A percentile compares a stretch with the other conserved stretches of the same genome.
Evolutionary conservation across 2,888 invertebrate species (phyloP).

Genomic region (Beris chalybata): DNA sequence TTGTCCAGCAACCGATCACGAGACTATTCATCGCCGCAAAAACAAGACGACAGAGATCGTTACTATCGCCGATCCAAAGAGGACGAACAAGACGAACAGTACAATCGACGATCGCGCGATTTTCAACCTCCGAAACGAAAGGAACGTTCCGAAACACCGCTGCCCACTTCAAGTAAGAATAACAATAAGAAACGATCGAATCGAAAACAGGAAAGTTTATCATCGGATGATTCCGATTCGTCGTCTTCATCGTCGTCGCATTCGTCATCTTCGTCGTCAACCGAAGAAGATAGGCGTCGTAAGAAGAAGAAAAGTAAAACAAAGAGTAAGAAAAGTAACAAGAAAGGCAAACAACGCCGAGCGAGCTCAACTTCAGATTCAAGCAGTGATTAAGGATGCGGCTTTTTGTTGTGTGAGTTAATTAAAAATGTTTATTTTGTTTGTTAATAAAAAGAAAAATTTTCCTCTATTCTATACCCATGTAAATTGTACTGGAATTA

Average conservation of each 20-base stretch:
- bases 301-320: constrained; percentile 35
- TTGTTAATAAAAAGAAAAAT: too few species aligned
- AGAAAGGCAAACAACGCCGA: constrained; percentile 29
- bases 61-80: neutral
- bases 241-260: neutral
- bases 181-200: neutral
- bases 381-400: constrained; percentile 25
- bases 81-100: neutral
- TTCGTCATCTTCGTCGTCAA: neutral
- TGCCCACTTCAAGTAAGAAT: neutral
- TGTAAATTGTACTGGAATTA: too few species aligned
- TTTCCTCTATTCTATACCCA: too few species aligned
- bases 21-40: neutral
- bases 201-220: neutral
- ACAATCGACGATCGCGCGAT: neutral
- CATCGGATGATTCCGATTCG: too few species aligned
- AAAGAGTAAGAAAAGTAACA: constrained; percentile 41
- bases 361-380: constrained; percentile 29
- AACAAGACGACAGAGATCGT: neutral
- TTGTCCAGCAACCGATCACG: neutral
- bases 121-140: neutral
- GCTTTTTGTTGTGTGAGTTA: too few species aligned
- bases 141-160: neutral
- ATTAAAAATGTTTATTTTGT: too few species aligned
- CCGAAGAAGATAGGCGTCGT: neutral